These are phyloP conservation scores for Perca fluviatilis DNA, from an alignment of 2,113 vertebrate species.

Conservation along the genomic window DNA sequence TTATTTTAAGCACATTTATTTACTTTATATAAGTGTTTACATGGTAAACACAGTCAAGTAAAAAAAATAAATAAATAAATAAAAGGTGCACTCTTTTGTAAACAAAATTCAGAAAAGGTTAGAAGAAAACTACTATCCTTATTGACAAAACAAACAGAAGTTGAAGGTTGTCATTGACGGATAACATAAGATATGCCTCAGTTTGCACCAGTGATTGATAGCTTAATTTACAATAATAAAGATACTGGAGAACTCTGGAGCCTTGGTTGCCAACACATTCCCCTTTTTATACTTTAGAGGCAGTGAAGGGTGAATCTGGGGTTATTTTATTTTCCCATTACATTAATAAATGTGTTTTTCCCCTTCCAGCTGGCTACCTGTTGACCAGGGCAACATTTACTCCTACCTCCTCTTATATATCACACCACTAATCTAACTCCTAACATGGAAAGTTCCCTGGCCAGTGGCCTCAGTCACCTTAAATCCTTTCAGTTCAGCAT, in stretches of 20 bases:
- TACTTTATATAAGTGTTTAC: not conserved
- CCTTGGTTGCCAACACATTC: not conserved
- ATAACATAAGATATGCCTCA: not conserved
- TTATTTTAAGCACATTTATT: not conserved
- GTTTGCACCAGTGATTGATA: not conserved
- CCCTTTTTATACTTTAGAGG: no score
- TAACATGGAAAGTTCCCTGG: conserved; percentile 55
- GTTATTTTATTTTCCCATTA: no score
- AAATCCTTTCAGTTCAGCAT: conserved; percentile 62
- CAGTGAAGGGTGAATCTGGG: no score
- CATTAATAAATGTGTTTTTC: not conserved
- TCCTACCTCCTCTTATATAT: conserved; percentile 22
- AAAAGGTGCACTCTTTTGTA: no score
- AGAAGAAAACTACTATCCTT: no score
- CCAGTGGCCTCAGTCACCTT: conserved; percentile 53
- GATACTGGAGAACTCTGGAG: not conserved
- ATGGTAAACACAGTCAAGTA: not conserved
- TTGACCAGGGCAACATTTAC: conserved; percentile 16
- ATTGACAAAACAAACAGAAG: not conserved
- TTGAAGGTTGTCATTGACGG: not conserved
- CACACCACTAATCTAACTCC: conserved; percentile 61
- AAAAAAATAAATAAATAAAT: no score
- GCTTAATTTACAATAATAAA: not conserved
- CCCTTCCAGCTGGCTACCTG: not conserved
- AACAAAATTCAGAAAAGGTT: no score